Percentiles rank a stretch among this genome's conserved stretches.
These are phyloP conservation scores for Aegypius monachus DNA, from an alignment of 2,113 vertebrate genomes.

Conservation along the genomic window DNA sequence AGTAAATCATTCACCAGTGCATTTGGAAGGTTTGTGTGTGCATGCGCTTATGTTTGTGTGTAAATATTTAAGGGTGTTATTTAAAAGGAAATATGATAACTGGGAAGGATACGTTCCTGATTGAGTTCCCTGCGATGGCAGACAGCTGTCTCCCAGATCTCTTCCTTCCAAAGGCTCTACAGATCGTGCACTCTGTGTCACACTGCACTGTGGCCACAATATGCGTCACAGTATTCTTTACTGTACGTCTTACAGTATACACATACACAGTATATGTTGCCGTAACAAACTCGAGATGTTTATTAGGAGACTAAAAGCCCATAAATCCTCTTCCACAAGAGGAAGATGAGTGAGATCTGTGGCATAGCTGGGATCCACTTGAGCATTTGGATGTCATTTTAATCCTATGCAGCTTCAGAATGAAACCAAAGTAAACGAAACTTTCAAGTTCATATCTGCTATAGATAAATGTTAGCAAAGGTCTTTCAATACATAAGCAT, in stretches of 20 bases:
- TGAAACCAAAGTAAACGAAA: background rate
- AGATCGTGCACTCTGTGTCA: fast-evolving
- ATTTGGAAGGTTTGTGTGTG: background rate
- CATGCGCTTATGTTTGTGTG: background rate
- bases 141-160: background rate
- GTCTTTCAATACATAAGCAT: background rate
- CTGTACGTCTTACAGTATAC: background rate
- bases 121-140: background rate
- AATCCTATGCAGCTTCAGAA: background rate
- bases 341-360: background rate
- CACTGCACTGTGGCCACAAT: background rate
- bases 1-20: background rate
- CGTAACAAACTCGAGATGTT: background rate
- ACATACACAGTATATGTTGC: background rate
- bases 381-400: background rate
- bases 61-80: background rate
- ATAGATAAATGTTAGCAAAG: background rate
- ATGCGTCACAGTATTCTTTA: fast-evolving
- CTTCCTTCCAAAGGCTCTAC: background rate
- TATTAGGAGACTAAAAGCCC: background rate
- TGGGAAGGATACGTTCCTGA: background rate
- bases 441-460: background rate
- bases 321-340: background rate
- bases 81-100: background rate
- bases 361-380: background rate